Conservation (phyloP, 2,797 vertebrate species). For the Erethizon dorsatum region DNA sequence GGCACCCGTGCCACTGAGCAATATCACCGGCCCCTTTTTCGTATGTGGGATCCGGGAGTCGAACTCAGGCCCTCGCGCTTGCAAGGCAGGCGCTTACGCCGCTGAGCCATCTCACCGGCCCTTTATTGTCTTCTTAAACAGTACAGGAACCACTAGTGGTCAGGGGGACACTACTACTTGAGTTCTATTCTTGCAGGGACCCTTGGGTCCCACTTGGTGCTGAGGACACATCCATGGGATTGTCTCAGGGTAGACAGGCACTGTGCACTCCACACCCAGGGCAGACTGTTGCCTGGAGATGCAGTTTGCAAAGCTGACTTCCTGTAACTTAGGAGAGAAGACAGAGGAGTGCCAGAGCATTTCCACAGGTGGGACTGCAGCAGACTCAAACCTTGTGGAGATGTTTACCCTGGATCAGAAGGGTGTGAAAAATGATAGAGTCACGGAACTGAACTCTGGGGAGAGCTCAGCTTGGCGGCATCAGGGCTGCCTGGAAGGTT, state of each 20-base stretch:
- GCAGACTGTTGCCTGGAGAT: neutral
- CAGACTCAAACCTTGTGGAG: neutral
- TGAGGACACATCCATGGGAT: neutral
- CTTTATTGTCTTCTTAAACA: too few species aligned
- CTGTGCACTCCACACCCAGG: neutral
- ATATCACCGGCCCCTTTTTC: too few species aligned
- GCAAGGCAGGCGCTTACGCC: too few species aligned
- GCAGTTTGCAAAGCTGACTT: neutral
- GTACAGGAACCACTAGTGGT: too few species aligned
- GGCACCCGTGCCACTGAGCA: too few species aligned
- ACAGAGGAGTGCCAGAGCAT: neutral
- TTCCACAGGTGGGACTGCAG: neutral
- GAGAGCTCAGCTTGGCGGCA: neutral
- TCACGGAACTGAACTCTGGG: neutral
- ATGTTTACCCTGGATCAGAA: constrained; percentile 29
- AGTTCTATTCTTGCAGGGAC: neutral
- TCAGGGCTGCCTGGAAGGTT: neutral
- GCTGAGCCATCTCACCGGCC: too few species aligned
- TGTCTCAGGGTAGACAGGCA: neutral
- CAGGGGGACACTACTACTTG: too few species aligned
- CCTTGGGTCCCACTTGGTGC: neutral
- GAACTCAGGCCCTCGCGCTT: too few species aligned
- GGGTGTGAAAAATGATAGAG: neutral
- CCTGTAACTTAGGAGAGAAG: neutral
- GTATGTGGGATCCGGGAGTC: too few species aligned